Evolutionary conservation across 2,113 vertebrate species (phyloP).

Genomic region (Bombycilla garrulus): DNA sequence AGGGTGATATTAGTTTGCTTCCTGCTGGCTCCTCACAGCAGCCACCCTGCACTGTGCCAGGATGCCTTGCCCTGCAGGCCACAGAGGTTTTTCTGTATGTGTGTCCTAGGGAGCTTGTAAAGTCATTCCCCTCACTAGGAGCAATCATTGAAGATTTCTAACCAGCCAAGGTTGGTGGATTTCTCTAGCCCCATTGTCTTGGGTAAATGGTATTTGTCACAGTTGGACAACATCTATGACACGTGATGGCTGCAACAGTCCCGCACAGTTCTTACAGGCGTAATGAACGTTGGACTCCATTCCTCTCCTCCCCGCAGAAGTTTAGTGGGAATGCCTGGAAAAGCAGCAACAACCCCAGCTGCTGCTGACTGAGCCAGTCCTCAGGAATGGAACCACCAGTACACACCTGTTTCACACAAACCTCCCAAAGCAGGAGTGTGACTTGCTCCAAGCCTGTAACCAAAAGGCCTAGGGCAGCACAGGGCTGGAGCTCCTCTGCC

Average conservation of each 20-base stretch:
- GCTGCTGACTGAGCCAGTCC: background rate
- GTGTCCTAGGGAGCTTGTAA: background rate
- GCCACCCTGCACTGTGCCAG: background rate
- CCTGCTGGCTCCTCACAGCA: background rate
- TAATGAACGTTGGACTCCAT: fast-evolving
- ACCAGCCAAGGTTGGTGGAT: background rate
- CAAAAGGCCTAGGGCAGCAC: background rate
- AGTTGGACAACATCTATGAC: background rate
- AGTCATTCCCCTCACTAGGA: background rate
- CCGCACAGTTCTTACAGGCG: background rate
- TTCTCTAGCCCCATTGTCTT: background rate
- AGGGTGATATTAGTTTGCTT: fast-evolving
- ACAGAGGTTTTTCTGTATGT: background rate
- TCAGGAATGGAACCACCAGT: background rate
- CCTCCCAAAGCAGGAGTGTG: background rate
- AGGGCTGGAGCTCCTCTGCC: background rate
- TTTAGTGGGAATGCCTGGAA: background rate
- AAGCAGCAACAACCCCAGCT: background rate
- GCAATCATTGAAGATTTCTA: background rate
- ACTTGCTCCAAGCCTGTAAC: background rate
- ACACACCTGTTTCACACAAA: background rate
- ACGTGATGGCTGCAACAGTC: background rate
- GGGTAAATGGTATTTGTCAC: background rate
- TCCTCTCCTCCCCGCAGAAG: background rate
- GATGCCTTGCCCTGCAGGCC: background rate